These are phyloP conservation scores for Cheumatopsyche charites DNA, from an alignment of 1,140 invertebrate species.

Conservation along the genomic window DNA sequence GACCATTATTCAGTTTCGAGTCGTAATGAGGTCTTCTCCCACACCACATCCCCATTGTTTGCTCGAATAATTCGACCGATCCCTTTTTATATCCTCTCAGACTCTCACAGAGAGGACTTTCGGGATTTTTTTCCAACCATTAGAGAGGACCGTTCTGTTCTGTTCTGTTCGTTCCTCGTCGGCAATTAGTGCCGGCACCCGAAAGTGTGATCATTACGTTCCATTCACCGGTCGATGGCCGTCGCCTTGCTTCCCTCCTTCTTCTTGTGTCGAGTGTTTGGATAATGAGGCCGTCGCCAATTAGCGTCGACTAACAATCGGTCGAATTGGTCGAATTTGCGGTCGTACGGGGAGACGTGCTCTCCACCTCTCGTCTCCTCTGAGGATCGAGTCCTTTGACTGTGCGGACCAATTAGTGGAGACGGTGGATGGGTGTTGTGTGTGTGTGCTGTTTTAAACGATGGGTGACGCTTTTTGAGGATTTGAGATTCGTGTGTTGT, in stretches of 20 bases:
- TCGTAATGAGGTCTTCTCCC: background rate
- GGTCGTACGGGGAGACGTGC: background rate
- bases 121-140: background rate
- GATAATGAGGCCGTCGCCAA: conserved; percentile 20
- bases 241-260: background rate
- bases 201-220: conserved; percentile 22
- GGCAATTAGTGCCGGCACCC: conserved; percentile 12
- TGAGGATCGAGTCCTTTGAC: background rate
- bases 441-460: too few relatives aligned
- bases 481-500: too few relatives aligned
- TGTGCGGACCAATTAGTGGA: too few relatives aligned
- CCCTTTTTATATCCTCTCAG: background rate
- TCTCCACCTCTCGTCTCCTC: background rate
- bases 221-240: conserved; percentile 1
- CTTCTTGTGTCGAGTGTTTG: conserved; percentile 1
- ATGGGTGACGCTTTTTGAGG: too few relatives aligned
- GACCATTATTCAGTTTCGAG: too few relatives aligned
- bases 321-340: conserved; percentile 26
- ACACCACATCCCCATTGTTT: conserved; percentile 1
- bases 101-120: background rate
- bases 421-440: too few relatives aligned
- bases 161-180: background rate
- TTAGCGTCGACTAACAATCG: conserved; percentile 20
- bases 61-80: conserved; percentile 10
- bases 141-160: background rate